Evolutionary conservation across 2,888 invertebrate species (phyloP), one percentile per base, ranked within the genome.

Genomic region (Tyria jacobaeae): DNA sequence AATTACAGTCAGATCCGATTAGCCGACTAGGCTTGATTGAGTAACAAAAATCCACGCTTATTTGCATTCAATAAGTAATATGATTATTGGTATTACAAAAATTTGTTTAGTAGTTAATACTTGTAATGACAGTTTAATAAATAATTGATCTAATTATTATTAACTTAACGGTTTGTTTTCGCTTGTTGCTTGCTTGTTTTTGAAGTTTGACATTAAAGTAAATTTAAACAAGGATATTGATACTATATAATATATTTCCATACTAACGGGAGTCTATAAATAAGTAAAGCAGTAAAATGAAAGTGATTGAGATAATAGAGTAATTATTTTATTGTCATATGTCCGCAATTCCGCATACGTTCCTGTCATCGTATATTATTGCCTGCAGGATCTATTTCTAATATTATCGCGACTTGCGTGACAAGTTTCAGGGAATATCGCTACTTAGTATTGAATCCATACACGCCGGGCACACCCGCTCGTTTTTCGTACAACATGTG

Each of bases 401-500:
- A 74, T 73, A 69, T 65, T 72, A 75, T 74, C 71, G 60, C 61
- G 60, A 56, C 65, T 73, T 71, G 71, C 72, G 73, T 79, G 84
- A 80, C 64, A 66, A 73, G 63, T 79, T 78, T 80, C 76, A 68
- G 56, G 71, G 70, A 76, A 78, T 70, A 66, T 69, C 55, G 56
- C 59, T 61, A 61, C 53, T 50, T 66, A 66, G 70, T 68, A 55
- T 70, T 66, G 57, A 73, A 73, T 76, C 75, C 63, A 75, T 78
- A 73, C 50, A 66, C 62, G 62, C 54, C 57, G 57, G 66, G 64
- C 75, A 65, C 77, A 73, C 78, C 76, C 83, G 85, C 86, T 87
- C 85, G 85, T 88, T 90, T 89, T 86, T 82, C 82, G 79, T 84
- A 73, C 79, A 80, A 81, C 86, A 87, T 83, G 82, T 85, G 88